Evolutionary conservation across 2,888 invertebrate genomes (phyloP).

Genomic region (Dryadula phaetusa): DNA sequence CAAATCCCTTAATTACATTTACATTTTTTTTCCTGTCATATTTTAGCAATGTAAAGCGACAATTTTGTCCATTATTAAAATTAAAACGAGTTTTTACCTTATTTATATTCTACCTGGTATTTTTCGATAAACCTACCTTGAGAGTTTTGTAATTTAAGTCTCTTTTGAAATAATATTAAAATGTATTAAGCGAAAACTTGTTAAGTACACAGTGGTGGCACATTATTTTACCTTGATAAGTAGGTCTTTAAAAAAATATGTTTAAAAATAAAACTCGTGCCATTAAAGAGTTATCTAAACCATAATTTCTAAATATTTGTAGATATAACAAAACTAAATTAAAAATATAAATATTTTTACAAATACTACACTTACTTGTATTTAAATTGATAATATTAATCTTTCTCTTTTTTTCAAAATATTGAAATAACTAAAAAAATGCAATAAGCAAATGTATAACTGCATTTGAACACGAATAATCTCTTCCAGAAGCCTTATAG

Average conservation of each 20-base stretch:
- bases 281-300: too few species aligned
- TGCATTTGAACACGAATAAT: neutral
- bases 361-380: neutral
- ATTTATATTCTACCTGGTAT: slow-evolving; percentile 25
- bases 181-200: slow-evolving; percentile 2
- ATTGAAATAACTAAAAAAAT: neutral
- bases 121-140: slow-evolving; percentile 9
- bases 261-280: neutral
- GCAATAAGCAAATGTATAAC: neutral
- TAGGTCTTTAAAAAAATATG: neutral
- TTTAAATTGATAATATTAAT: neutral
- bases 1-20: neutral
- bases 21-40: neutral
- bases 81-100: slow-evolving; percentile 17
- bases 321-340: neutral
- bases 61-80: neutral
- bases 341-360: neutral
- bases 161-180: slow-evolving; percentile 1
- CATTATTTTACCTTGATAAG: neutral
- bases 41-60: neutral
- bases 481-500: slow-evolving; percentile 24
- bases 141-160: slow-evolving; percentile 5
- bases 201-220: neutral
- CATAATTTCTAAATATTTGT: neutral
- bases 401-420: neutral